Conservation (phyloP, 2,888 invertebrate species). For the Epinotia demarniana region DNA sequence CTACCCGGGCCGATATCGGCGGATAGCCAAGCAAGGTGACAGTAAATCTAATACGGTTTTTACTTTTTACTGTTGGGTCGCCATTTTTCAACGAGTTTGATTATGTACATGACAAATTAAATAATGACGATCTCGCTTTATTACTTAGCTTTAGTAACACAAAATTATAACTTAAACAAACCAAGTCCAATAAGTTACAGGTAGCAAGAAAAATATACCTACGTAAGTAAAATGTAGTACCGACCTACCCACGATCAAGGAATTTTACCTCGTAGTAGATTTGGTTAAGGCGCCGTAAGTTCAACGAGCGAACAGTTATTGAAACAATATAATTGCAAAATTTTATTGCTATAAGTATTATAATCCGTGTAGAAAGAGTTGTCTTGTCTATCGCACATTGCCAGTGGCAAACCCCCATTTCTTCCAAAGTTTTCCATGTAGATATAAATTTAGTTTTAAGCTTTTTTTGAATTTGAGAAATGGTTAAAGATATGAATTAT, state of each 20-base stretch:
- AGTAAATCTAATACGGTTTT: too few species aligned
- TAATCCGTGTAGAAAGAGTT: background rate
- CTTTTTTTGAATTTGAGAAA: slow-evolving; percentile 10
- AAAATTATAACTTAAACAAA: background rate
- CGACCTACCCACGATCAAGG: background rate
- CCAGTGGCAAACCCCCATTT: slow-evolving; percentile 45
- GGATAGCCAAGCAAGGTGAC: too few species aligned
- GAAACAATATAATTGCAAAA: background rate
- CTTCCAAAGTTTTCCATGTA: slow-evolving; percentile 60
- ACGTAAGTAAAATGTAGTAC: too few species aligned
- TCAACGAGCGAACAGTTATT: too few species aligned
- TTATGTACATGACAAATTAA: background rate
- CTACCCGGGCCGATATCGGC: too few species aligned
- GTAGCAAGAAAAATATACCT: too few species aligned
- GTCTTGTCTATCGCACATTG: slow-evolving; percentile 24
- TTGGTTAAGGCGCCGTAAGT: too few species aligned
- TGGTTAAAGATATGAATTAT: slow-evolving; percentile 41
- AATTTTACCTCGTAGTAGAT: background rate
- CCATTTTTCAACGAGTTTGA: background rate
- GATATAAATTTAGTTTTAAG: slow-evolving; percentile 32
- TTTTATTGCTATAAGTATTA: background rate
- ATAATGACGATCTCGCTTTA: background rate
- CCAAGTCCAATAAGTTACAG: background rate
- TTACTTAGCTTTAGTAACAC: background rate
- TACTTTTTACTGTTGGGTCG: background rate